Base-by-base conservation (phyloP, 2,113 vertebrate species). In the Carlito syrichta region DNA sequence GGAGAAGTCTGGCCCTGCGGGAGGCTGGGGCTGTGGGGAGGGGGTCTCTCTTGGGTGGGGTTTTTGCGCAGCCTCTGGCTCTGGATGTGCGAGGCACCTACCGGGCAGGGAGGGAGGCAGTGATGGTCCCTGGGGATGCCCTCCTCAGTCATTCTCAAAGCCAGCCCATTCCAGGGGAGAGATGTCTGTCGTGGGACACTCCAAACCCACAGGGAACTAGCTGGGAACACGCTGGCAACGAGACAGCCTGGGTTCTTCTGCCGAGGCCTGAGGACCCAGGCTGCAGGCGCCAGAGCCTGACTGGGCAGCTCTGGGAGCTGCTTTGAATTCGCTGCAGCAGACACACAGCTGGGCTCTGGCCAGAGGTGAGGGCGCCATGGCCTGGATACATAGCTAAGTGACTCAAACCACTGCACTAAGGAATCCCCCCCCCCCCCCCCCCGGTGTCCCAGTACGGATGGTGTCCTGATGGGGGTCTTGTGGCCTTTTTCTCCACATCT, bases 111-210 rank as follows among this genome's bases (percentile, higher is more conserved):
- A 45, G 54, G 10, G 66, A 30, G 69, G 68, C 6, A 74, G 56
- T 5, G 0, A 0, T 2, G 52, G 56, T 8, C 63, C 40, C 83
- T 56, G 56, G 89, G 73, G 45, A 32, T n/a, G 45, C n/a, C 45
- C 43, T 62, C 48, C 7, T 19, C 86, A 5, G 5, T 25, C 78
- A 13, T 52, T 69, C 60, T 85, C n/a, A 45, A 20, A 79, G 54
- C 27, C 85, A 62, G 85, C 54, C 38, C 56, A 13, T 79, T 93
- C 68, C 89, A 12, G 62, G 62, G 83, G 93, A 89, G 86, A 86
- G 62, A 81, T 38, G 40, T 83, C 92, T 92, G 63, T 63, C 9
- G 0, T 25, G 90, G 84, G 87, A 92, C 79, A 9, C 32, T 38
- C 25, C 32, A 74, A 62, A 13, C 52, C 88, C 66, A 8, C 4